Base-by-base conservation (phyloP, 2,797 vertebrate genomes). In the Smutsia temminckii region DNA sequence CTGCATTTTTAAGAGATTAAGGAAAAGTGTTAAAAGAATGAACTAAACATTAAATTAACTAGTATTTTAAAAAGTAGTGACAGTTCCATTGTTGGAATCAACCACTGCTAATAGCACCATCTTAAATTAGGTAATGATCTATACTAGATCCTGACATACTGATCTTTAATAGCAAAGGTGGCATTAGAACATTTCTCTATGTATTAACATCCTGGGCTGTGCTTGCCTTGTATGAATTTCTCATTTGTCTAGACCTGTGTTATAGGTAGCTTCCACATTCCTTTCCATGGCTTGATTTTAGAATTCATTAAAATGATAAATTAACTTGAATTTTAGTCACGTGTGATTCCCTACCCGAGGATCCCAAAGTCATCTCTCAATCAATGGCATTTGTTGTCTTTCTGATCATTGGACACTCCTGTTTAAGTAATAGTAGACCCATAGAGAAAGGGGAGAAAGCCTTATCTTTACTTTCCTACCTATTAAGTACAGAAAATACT, bases 201-300 rank as follows among this genome's bases (percentile, higher is more conserved):
- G 29, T 83, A 37, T 85, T 81, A 77, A 53, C 2, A 75, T 5
- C 11, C 77, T 77, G 46, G 27, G 25, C 40, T 77, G 27, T 71
- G 66, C 91, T 91, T 77, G 27, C 83, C 63, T 77, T 68, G 11
- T 77, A 40, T 71, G 53, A 75, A 34, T 83, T 91, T 91, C 46
- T 83, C 42, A n/a, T 93, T 93, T 80, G 27, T 93, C 57, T 86
- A 90, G 37, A 80, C 53, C 34, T 46, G 12, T 72, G 14, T 75
- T 86, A 53, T 8, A 86, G 42, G 53, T 42, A 61, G 23, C n/a
- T 46, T 80, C 32, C 6, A 66, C 68, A 49, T 69, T 12, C 57
- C 49, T 87, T 91, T 83, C 77, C 23, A 17, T 71, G 32, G 46
- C 87, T 69, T 93, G 53, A 91, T 83, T 77, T 77, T 55, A 95